phyloP scores from a whole-genome alignment of 1,140 invertebrate species.

The Batillaria attramentaria region DNA sequence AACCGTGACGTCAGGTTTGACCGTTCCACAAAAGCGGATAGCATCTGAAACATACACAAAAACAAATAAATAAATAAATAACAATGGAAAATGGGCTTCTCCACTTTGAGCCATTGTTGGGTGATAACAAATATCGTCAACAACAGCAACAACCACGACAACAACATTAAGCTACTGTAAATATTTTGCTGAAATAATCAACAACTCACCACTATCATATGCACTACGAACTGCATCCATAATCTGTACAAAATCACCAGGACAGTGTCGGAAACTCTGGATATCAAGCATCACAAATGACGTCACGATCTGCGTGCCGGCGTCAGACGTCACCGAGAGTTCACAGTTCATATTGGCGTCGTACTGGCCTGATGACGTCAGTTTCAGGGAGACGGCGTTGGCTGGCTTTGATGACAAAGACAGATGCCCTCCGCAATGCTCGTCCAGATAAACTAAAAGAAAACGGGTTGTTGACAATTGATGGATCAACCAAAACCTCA shows the following conservation, averaged over 20 bases:
- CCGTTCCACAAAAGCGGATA: neutral
- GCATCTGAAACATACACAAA: too few species aligned
- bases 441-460: constrained; percentile 16
- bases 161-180: too few species aligned
- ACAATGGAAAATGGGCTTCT: too few species aligned
- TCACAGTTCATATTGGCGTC: constrained; percentile 18
- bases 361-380: constrained; percentile 1
- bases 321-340: neutral
- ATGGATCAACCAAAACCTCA: too few species aligned
- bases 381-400: neutral
- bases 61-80: too few species aligned
- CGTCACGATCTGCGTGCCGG: constrained; percentile 6
- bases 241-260: constrained; percentile 8
- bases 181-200: too few species aligned
- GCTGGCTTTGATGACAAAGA: neutral
- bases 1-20: neutral
- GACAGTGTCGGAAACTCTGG: constrained; percentile 19
- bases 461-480: too few species aligned
- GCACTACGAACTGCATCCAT: too few species aligned
- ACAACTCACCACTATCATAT: too few species aligned
- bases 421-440: neutral
- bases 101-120: too few species aligned
- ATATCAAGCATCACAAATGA: constrained; percentile 20
- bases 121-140: too few species aligned
- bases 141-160: too few species aligned